Conservation (phyloP, 2,113 vertebrate genomes). For the Tangachromis dhanisi region DNA sequence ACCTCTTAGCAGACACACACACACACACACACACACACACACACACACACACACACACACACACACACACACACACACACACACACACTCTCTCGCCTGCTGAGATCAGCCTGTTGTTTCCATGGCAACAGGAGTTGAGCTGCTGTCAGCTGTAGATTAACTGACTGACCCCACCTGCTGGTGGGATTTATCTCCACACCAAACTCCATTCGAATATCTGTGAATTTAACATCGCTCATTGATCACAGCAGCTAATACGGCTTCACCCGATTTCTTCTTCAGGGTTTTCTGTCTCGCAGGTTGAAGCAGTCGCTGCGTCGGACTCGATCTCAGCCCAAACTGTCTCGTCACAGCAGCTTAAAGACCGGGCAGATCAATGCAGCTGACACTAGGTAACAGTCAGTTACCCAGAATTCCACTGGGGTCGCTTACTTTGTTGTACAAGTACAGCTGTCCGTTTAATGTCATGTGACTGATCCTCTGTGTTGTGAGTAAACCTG, state of each 20-base stretch:
- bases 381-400: conserved; percentile 74
- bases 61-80: no score
- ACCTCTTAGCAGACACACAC: no score
- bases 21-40: no score
- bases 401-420: neutral
- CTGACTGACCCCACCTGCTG: neutral
- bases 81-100: neutral
- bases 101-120: conserved; percentile 74
- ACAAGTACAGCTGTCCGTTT: neutral
- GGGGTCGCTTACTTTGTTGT: neutral
- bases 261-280: neutral
- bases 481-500: neutral
- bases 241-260: neutral
- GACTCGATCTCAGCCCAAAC: conserved; percentile 90
- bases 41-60: no score
- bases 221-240: neutral
- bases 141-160: conserved; percentile 12
- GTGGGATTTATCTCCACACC: neutral
- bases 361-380: conserved; percentile 77
- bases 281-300: conserved; percentile 86
- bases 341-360: conserved; percentile 82
- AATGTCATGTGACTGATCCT: neutral
- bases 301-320: conserved; percentile 93
- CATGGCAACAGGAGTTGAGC: conserved; percentile 79
- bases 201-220: neutral